Evolutionary conservation across 2,113 vertebrate species (phyloP).

Genomic region (Trinectes maculatus): DNA sequence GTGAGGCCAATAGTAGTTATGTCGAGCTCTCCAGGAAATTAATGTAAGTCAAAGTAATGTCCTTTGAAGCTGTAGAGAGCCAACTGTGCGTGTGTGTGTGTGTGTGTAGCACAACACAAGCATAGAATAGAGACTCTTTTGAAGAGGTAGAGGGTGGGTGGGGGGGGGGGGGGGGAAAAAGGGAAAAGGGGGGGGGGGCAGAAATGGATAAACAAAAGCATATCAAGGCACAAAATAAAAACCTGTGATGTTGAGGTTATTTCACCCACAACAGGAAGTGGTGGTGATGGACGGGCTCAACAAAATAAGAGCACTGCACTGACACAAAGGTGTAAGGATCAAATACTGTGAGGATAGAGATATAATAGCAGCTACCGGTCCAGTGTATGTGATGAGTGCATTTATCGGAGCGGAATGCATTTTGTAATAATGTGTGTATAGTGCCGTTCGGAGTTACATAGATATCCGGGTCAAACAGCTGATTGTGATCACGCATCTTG

Average conservation of each 20-base stretch:
- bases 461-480: conserved; percentile 15
- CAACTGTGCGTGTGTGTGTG: background rate
- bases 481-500: conserved; percentile 32
- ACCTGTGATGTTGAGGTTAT: conserved; percentile 34
- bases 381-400: background rate
- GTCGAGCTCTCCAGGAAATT: no score
- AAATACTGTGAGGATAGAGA: conserved; percentile 1
- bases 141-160: conserved; percentile 35
- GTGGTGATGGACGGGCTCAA: conserved; percentile 21
- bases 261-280: conserved; percentile 27
- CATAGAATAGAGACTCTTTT: conserved; percentile 49
- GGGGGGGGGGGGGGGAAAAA: conserved; percentile 10
- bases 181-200: conserved; percentile 29
- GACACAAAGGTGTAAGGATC: conserved; percentile 7
- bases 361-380: conserved; percentile 23
- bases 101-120: conserved; percentile 14
- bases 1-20: no score
- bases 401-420: background rate
- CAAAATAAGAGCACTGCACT: conserved; percentile 16
- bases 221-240: conserved; percentile 60
- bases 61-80: no score
- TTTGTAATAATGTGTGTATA: background rate
- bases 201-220: conserved; percentile 49
- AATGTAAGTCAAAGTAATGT: no score
- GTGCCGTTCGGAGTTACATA: conserved; percentile 1